Conservation (phyloP, 2,888 invertebrate genomes). For the Drosophila prostipennis region DNA sequence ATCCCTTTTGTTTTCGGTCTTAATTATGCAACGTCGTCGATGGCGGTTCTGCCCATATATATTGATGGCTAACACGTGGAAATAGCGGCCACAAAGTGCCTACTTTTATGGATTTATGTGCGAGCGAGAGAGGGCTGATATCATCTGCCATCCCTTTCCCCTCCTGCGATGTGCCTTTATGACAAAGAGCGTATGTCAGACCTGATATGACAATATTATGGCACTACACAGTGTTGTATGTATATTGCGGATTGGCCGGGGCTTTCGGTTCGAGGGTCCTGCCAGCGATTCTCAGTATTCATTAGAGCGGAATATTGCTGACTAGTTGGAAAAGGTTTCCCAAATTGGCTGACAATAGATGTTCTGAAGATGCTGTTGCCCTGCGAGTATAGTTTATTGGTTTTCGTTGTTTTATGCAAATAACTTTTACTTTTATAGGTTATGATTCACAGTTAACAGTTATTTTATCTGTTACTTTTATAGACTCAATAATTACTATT, state of each 20-base stretch:
- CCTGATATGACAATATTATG: constrained; percentile 43
- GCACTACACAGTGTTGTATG: constrained; percentile 12
- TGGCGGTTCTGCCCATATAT: constrained; percentile 21
- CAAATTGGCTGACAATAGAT: constrained; percentile 36
- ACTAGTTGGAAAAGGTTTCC: constrained; percentile 8
- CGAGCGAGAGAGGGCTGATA: constrained; percentile 23
- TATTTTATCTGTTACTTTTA: not conserved
- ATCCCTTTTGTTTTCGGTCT: constrained; percentile 2
- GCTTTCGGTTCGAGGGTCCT: constrained; percentile 22
- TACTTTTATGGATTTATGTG: constrained; percentile 53
- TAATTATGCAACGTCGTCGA: constrained; percentile 41
- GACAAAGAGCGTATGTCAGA: constrained; percentile 49
- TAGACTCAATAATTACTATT: not conserved
- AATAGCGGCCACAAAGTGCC: constrained; percentile 36
- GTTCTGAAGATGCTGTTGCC: constrained; percentile 6
- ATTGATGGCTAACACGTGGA: constrained; percentile 49
- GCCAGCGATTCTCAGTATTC: constrained; percentile 2
- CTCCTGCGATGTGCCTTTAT: constrained; percentile 23
- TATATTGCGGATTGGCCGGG: constrained; percentile 17
- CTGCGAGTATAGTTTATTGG: not conserved
- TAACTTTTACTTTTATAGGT: too few relatives aligned
- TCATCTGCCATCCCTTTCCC: constrained; percentile 15
- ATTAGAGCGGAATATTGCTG: constrained; percentile 31
- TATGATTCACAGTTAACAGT: too few relatives aligned
- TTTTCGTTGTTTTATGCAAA: not conserved